Percentiles rank a stretch among this genome's conserved stretches.
Conservation (phyloP, 2,888 invertebrate genomes). For the Ormyrus nitidulus region DNA sequence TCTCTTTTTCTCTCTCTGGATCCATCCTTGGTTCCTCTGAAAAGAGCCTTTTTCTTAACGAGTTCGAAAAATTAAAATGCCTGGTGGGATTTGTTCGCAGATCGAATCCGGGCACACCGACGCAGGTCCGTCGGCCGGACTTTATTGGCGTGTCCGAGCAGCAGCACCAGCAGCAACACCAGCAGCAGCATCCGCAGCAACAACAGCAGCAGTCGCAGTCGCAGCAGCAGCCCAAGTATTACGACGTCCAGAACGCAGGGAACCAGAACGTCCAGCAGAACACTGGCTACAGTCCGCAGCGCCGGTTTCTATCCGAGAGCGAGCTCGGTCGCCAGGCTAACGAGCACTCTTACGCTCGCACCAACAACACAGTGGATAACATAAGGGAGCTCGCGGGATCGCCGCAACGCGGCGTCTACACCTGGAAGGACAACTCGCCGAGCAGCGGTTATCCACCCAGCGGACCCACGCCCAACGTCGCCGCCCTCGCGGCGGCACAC, state of each 20-base stretch:
- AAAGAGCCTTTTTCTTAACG: background rate
- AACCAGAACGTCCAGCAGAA: constrained; percentile 63
- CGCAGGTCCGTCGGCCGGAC: constrained; percentile 91
- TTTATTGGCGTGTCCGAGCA: constrained; percentile 84
- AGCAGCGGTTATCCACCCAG: constrained; percentile 76
- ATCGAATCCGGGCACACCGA: constrained; percentile 95
- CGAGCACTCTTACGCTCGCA: constrained; percentile 80
- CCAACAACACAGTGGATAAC: constrained; percentile 89
- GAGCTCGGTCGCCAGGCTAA: constrained; percentile 74
- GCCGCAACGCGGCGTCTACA: constrained; percentile 88
- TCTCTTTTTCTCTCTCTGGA: background rate
- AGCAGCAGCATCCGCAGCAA: constrained; percentile 68
- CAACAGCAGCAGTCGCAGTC: constrained; percentile 63
- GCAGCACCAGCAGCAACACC: constrained; percentile 70
- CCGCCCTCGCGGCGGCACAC: constrained; percentile 60
- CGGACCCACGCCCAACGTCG: constrained; percentile 62
- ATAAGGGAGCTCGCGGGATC: constrained; percentile 92
- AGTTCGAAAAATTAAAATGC: background rate
- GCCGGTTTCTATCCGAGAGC: constrained; percentile 87
- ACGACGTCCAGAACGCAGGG: constrained; percentile 69
- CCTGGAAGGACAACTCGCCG: constrained; percentile 88
- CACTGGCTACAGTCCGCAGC: constrained; percentile 73
- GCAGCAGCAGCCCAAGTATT: constrained; percentile 61
- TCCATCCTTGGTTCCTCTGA: background rate
- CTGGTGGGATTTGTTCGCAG: constrained; percentile 76